phyloP scores from a whole-genome alignment of 2,888 invertebrate genomes.

The Xestobium rufovillosum region DNA sequence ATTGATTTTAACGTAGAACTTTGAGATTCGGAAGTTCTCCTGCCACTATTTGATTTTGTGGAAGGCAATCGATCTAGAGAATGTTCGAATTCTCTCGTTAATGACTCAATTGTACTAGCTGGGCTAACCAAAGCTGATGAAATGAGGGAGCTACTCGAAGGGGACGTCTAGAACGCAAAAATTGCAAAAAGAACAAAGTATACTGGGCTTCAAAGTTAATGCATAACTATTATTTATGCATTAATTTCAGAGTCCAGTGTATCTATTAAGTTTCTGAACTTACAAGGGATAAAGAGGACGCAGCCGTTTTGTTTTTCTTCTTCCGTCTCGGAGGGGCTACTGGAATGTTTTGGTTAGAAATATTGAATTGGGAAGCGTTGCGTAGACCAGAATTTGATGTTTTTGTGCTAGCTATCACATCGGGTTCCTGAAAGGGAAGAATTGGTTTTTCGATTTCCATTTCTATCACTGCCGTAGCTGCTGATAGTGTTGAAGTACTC shows the following conservation, averaged over 20 bases:
- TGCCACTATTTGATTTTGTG: slow-evolving; percentile 21
- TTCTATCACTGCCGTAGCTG: slow-evolving; percentile 15
- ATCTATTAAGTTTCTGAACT: too few relatives aligned
- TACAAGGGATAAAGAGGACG: slow-evolving; percentile 27
- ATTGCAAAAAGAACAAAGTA: too few relatives aligned
- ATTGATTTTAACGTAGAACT: slow-evolving; percentile 30
- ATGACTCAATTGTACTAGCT: slow-evolving; percentile 69
- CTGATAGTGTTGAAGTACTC: slow-evolving; percentile 37
- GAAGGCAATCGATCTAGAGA: slow-evolving; percentile 52
- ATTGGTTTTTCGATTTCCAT: slow-evolving; percentile 29
- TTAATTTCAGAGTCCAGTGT: too few relatives aligned
- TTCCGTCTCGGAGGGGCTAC: slow-evolving; percentile 75
- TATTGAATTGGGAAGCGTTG: slow-evolving; percentile 30
- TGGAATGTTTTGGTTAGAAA: slow-evolving; percentile 42
- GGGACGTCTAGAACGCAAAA: slow-evolving; percentile 15
- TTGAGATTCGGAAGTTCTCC: slow-evolving; percentile 17
- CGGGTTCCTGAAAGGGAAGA: slow-evolving; percentile 68
- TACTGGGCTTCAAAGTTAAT: too few relatives aligned
- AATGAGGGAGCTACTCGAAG: slow-evolving; percentile 4
- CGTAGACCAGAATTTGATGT: slow-evolving; percentile 47
- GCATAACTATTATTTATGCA: too few relatives aligned
- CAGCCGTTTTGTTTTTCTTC: slow-evolving; percentile 51
- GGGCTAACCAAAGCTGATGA: slow-evolving; percentile 60
- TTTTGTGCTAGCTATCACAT: slow-evolving; percentile 90
- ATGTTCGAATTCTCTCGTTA: slow-evolving; percentile 76